Evolutionary conservation across 2,888 invertebrate genomes (phyloP).

Genomic region (Brenthis daphne): DNA sequence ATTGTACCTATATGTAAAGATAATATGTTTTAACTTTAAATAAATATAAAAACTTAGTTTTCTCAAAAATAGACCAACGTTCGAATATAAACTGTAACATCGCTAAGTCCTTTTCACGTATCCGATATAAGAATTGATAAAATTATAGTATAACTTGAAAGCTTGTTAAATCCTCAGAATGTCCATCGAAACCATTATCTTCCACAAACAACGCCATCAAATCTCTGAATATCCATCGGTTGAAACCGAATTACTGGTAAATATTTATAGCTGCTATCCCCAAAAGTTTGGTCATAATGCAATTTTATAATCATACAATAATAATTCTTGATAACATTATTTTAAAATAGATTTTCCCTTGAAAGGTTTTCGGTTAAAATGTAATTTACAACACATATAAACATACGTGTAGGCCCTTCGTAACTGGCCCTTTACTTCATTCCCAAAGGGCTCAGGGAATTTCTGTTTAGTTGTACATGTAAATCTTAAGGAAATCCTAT

Average conservation of each 20-base stretch:
- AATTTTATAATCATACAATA: slow-evolving; percentile 25
- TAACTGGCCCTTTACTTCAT: slow-evolving; percentile 43
- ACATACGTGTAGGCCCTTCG: slow-evolving; percentile 40
- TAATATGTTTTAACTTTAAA: too few relatives aligned
- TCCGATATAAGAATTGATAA: neutral
- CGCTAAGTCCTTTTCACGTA: too few relatives aligned
- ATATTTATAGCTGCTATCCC: slow-evolving; percentile 48
- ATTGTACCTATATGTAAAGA: too few relatives aligned
- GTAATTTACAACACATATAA: slow-evolving; percentile 39
- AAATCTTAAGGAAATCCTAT: slow-evolving; percentile 46
- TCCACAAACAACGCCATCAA: slow-evolving; percentile 38
- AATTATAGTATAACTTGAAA: neutral
- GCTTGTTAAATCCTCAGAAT: neutral
- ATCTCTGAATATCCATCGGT: slow-evolving; percentile 42
- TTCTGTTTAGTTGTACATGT: slow-evolving; percentile 48
- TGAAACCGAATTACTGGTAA: slow-evolving; percentile 47
- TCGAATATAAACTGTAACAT: neutral
- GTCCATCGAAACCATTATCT: slow-evolving; percentile 13
- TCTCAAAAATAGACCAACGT: too few relatives aligned
- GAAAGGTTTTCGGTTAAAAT: slow-evolving; percentile 17
- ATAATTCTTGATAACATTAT: neutral
- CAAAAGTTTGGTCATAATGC: slow-evolving; percentile 40
- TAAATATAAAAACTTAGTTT: too few relatives aligned
- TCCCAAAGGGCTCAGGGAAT: slow-evolving; percentile 46
- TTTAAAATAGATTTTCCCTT: slow-evolving; percentile 25